Evolutionary conservation across 2,888 invertebrate genomes (phyloP).

Genomic region (Periphyllus acericola): DNA sequence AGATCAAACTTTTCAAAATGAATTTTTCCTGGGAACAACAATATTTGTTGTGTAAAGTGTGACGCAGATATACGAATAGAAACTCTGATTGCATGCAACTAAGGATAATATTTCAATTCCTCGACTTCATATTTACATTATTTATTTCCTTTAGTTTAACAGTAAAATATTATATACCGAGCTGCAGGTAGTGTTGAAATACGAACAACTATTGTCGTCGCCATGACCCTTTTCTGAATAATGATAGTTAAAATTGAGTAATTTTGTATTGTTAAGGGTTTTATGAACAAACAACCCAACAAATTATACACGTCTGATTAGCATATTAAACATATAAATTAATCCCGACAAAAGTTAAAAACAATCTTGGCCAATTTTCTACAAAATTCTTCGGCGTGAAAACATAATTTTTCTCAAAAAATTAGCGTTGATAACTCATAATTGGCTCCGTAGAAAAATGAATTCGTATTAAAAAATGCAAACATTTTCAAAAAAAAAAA

Average conservation of each 20-base stretch:
- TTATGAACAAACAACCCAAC: conserved; percentile 46
- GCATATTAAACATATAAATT: conserved; percentile 45
- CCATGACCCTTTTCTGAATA: conserved; percentile 47
- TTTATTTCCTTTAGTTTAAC: conserved; percentile 46
- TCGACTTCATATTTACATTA: conserved; percentile 47
- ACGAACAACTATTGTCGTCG: conserved; percentile 32
- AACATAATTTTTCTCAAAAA: neutral
- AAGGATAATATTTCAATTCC: conserved; percentile 52
- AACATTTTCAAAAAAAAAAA: too few relatives aligned
- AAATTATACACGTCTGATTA: conserved; percentile 46
- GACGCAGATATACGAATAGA: neutral
- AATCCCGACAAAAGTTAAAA: conserved; percentile 23
- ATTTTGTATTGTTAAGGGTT: conserved; percentile 54
- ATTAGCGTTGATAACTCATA: too few relatives aligned
- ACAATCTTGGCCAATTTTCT: neutral
- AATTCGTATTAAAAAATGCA: too few relatives aligned
- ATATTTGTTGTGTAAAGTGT: neutral
- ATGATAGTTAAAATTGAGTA: conserved; percentile 49
- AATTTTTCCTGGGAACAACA: neutral
- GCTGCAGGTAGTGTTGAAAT: conserved; percentile 47
- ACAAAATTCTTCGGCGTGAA: neutral
- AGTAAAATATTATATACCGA: conserved; percentile 3
- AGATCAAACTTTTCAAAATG: neutral
- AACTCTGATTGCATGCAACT: conserved; percentile 27
- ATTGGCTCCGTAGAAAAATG: too few relatives aligned